Conservation (phyloP, 2,113 vertebrate species). For the Tychaedon coryphoeus region DNA sequence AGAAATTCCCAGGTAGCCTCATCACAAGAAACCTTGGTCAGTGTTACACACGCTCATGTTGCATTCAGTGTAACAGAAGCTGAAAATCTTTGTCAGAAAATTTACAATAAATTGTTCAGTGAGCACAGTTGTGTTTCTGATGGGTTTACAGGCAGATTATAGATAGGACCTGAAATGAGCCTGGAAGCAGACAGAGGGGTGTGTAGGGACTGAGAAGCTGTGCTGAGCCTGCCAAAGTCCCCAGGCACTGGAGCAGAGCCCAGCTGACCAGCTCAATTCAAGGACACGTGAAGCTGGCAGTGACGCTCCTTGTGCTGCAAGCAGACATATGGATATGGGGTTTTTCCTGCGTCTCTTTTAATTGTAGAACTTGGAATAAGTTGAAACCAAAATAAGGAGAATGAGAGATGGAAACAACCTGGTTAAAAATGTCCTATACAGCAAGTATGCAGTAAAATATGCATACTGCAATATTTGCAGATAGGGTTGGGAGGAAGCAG, state of each 20-base stretch:
- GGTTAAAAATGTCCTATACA: neutral
- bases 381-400: neutral
- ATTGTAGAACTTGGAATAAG: neutral
- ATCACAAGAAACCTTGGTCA: neutral
- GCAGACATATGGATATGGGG: neutral
- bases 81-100: neutral
- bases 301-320: fast-evolving
- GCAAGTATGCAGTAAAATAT: neutral
- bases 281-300: neutral
- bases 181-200: neutral
- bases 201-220: neutral
- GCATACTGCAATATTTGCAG: neutral
- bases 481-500: neutral
- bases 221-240: neutral
- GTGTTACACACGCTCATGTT: neutral
- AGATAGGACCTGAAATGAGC: neutral
- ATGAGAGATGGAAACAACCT: neutral
- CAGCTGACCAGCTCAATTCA: neutral
- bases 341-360: neutral
- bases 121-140: neutral
- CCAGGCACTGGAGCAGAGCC: neutral
- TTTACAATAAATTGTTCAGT: neutral
- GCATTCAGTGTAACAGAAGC: neutral
- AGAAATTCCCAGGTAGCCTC: neutral
- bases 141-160: neutral